Evolutionary conservation across 1,140 invertebrate species (phyloP).

Genomic region (Ostrea edulis): DNA sequence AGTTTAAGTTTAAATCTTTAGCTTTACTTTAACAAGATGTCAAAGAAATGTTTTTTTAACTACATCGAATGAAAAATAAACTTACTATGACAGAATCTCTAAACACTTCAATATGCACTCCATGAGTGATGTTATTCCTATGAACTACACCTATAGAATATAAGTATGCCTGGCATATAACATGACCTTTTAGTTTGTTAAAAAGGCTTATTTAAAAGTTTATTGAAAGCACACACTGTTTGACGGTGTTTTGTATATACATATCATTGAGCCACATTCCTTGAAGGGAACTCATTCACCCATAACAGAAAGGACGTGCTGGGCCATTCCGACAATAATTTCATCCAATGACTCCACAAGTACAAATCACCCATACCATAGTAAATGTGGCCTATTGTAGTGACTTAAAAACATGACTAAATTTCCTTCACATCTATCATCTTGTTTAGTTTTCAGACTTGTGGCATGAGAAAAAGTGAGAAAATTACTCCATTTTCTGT

Average conservation of each 20-base stretch:
- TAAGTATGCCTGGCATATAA: neutral
- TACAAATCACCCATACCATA: neutral
- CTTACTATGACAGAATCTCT: conserved; percentile 11
- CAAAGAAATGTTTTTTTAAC: no score
- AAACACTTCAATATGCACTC: conserved; percentile 26
- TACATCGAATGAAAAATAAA: neutral
- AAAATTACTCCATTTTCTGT: conserved; percentile 9
- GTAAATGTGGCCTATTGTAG: neutral
- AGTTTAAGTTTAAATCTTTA: no score
- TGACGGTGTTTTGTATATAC: neutral
- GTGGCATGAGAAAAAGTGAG: neutral
- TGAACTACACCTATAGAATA: neutral
- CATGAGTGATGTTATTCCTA: neutral
- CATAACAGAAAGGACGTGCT: neutral
- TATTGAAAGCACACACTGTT: neutral
- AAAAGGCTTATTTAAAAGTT: conserved; percentile 16
- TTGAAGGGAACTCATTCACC: neutral
- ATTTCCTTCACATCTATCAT: neutral
- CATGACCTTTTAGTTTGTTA: neutral
- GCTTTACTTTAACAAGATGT: no score
- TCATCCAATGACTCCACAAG: neutral
- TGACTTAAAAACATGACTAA: neutral
- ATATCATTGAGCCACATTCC: neutral
- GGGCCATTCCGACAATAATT: neutral
- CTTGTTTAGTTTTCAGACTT: neutral